These are phyloP conservation scores for Lumbricus terrestris DNA, from an alignment of 2,888 invertebrate species.

Conservation along the genomic window DNA sequence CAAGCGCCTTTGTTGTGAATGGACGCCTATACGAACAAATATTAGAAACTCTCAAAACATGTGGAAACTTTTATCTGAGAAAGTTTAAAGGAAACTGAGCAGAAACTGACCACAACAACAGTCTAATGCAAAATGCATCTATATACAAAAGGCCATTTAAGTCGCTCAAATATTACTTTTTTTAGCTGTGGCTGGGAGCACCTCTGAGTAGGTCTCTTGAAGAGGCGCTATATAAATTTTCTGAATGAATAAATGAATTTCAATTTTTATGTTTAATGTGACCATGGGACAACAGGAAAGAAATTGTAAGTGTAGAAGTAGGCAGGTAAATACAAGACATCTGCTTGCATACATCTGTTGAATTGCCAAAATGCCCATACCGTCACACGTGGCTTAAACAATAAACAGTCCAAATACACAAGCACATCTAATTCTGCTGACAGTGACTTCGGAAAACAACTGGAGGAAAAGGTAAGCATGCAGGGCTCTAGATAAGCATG, in stretches of 20 bases:
- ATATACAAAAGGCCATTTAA: not conserved
- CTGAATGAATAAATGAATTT: no score
- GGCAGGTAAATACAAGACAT: not conserved
- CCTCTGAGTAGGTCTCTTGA: no score
- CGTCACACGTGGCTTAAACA: not conserved
- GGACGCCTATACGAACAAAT: slow-evolving; percentile 65
- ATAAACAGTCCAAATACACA: not conserved
- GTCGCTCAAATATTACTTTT: no score
- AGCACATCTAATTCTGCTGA: not conserved
- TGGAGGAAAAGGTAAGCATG: no score
- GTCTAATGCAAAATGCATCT: not conserved
- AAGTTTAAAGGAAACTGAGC: not conserved
- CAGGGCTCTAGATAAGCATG: no score
- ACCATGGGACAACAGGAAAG: not conserved
- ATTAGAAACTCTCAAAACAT: not conserved
- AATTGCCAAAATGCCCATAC: not conserved
- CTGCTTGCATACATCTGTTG: not conserved
- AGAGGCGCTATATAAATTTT: no score
- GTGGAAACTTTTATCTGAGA: not conserved
- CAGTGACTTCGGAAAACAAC: not conserved
- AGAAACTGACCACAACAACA: not conserved
- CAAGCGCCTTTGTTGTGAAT: slow-evolving; percentile 71
- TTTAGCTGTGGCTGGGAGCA: no score
- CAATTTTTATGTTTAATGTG: not conserved
- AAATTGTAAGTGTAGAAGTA: no score